Conservation (phyloP, 1,140 invertebrate species). For the Apis cerana region DNA sequence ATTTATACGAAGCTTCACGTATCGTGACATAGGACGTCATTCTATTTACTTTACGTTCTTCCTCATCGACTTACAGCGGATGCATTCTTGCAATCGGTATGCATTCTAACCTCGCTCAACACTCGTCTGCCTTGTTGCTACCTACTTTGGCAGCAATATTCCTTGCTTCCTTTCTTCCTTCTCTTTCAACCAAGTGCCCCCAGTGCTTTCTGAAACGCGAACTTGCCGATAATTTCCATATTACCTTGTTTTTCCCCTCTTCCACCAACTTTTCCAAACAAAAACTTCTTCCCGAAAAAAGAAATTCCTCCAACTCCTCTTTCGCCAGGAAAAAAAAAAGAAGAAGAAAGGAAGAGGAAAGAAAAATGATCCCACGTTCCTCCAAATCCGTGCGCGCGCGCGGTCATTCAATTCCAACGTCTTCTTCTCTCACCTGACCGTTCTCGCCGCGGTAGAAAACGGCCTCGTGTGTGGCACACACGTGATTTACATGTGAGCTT, state of each 20-base stretch:
- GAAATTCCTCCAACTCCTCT: too few relatives aligned
- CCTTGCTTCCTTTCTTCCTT: slow-evolving; percentile 24
- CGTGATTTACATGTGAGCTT: slow-evolving; percentile 66
- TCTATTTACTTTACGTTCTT: slow-evolving; percentile 53
- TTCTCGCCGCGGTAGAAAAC: slow-evolving; percentile 37
- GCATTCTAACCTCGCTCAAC: slow-evolving; percentile 57
- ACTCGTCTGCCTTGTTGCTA: slow-evolving; percentile 44
- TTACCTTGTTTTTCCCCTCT: too few relatives aligned
- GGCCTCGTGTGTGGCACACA: slow-evolving; percentile 63
- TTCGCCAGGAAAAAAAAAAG: too few relatives aligned
- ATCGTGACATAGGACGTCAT: slow-evolving; percentile 48
- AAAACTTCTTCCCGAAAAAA: too few relatives aligned
- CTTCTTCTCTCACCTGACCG: slow-evolving; percentile 46
- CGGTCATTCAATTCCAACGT: slow-evolving; percentile 27
- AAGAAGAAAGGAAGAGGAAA: too few relatives aligned
- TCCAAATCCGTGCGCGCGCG: slow-evolving; percentile 6
- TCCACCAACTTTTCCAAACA: too few relatives aligned
- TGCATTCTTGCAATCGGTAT: slow-evolving; percentile 64
- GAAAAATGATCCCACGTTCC: slow-evolving; percentile 1
- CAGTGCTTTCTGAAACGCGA: neutral
- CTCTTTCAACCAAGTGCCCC: neutral
- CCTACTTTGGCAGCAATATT: slow-evolving; percentile 53
- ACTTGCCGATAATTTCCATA: too few relatives aligned
- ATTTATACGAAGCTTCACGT: slow-evolving; percentile 48
- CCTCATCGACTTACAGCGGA: slow-evolving; percentile 56